phyloP scores from a whole-genome alignment of 2,797 vertebrate species.

The Nasua narica region DNA sequence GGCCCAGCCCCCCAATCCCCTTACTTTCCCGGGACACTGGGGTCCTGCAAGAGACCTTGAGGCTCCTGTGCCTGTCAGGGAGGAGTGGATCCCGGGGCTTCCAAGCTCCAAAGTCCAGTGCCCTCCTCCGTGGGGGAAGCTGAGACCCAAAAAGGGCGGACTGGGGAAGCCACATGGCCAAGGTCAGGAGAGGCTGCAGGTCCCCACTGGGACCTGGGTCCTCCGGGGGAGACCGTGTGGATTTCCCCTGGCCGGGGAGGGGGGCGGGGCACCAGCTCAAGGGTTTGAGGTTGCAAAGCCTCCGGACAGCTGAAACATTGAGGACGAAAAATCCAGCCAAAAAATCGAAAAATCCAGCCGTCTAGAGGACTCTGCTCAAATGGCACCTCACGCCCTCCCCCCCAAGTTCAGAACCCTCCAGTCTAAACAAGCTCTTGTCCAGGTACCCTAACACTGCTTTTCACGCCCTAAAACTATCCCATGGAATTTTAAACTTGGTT shows the following conservation, averaged over 20 bases:
- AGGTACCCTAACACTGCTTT: too few relatives aligned
- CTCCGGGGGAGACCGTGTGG: not conserved
- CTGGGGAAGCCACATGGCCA: accelerated
- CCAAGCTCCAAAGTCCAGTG: not conserved
- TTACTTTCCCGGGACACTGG: not conserved
- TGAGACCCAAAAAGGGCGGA: not conserved
- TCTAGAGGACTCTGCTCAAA: not conserved
- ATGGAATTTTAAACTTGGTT: too few relatives aligned
- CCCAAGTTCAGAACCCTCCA: not conserved
- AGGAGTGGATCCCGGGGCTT: not conserved
- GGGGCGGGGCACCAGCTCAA: not conserved
- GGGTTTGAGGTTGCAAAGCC: not conserved
- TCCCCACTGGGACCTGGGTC: not conserved
- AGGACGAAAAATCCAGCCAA: too few relatives aligned
- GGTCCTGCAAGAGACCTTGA: not conserved
- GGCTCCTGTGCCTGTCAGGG: not conserved
- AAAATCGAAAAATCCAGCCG: too few relatives aligned
- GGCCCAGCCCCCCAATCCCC: not conserved
- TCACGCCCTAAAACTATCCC: not conserved
- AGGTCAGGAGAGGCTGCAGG: not conserved
- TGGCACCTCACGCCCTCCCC: not conserved
- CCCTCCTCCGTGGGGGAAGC: not conserved
- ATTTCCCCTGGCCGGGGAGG: not conserved
- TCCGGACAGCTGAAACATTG: not conserved
- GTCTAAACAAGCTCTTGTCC: not conserved